Percentiles rank a stretch among this genome's conserved stretches.
Conservation (phyloP, 2,888 invertebrate genomes). For the Parnassius orleans region DNA sequence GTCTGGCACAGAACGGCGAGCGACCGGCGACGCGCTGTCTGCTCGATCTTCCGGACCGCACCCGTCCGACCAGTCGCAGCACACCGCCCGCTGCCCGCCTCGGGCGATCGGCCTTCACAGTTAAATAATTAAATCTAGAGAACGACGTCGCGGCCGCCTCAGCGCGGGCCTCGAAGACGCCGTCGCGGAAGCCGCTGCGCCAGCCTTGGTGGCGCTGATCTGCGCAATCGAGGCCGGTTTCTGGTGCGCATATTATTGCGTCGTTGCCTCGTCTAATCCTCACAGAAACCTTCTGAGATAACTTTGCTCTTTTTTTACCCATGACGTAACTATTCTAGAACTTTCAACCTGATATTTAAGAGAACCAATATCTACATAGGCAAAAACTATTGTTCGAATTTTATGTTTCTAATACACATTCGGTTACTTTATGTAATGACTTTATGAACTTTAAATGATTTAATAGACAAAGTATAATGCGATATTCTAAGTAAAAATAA, state of each 20-base stretch:
- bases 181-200: slow-evolving; percentile 72
- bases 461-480: too few species aligned
- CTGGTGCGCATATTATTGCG: slow-evolving; percentile 66
- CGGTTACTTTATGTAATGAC: too few species aligned
- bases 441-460: too few species aligned
- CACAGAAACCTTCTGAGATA: slow-evolving; percentile 55
- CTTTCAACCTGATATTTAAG: background rate
- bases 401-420: too few species aligned
- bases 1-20: slow-evolving; percentile 55
- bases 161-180: slow-evolving; percentile 66
- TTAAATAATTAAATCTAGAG: slow-evolving; percentile 77
- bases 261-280: slow-evolving; percentile 66
- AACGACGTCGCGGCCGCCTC: slow-evolving; percentile 49
- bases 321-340: slow-evolving; percentile 40
- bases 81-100: slow-evolving; percentile 73
- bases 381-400: too few species aligned
- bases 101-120: slow-evolving; percentile 78
- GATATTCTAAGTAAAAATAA: too few species aligned
- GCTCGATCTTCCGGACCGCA: slow-evolving; percentile 76
- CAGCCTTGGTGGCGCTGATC: slow-evolving; percentile 78
- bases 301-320: slow-evolving; percentile 48
- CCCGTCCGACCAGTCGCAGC: slow-evolving; percentile 78
- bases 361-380: too few species aligned
- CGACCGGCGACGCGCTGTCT: slow-evolving; percentile 78
- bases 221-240: slow-evolving; percentile 78